Base-by-base conservation (phyloP, 1,140 invertebrate species). In the Drosophila littoralis region DNA sequence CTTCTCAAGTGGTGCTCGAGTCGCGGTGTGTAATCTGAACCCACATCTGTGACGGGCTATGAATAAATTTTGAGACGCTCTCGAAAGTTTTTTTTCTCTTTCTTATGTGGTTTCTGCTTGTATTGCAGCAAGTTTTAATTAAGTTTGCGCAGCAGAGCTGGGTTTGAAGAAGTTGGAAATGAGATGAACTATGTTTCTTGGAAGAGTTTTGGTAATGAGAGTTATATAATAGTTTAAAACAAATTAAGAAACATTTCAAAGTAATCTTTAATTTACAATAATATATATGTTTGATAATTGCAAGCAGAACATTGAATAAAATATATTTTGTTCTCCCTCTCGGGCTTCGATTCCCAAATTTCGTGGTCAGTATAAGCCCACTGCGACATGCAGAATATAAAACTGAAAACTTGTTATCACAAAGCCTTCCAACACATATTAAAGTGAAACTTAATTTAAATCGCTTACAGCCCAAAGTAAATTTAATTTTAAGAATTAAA, bases 1-100 rank as follows among this genome's bases (percentile, higher is more conserved):
- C 7, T 13, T 13, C 45, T 33, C 13, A 5, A 54, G 40, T 50
- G 17, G 17, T 50, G 43, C 13, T 35, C 36, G 33, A 13, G 10
- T 33, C 8, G 33, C 51, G 28, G 63, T 55, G 46, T 67, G 69
- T 72, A 72, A 72, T 72, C 46, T 33, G 46, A 72, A 7, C 40
- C 58, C 28, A 52, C 57, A 61, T 61, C 46, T 60, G 54, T 58
- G 36, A 9, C 12, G 32, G n/a, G 32, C 48, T 50, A 50, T 69
- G 65, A 35, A 40, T 59, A 63, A 45, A 46, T 63, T 54, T 67
- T 40, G 40, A 61, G 69, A 35, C 17, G 22, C 42, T 48, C 61
- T 64, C n/a, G 40, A 64, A 64, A 48, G 67, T 64, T 64, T 64
- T 54, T 36, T 38, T 10, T 15, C 32, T 7, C 7, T 33, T 32